Percentiles rank a stretch among this genome's conserved stretches.
Evolutionary conservation across 2,797 vertebrate species (phyloP).

Genomic region (Gallirallus australis): DNA sequence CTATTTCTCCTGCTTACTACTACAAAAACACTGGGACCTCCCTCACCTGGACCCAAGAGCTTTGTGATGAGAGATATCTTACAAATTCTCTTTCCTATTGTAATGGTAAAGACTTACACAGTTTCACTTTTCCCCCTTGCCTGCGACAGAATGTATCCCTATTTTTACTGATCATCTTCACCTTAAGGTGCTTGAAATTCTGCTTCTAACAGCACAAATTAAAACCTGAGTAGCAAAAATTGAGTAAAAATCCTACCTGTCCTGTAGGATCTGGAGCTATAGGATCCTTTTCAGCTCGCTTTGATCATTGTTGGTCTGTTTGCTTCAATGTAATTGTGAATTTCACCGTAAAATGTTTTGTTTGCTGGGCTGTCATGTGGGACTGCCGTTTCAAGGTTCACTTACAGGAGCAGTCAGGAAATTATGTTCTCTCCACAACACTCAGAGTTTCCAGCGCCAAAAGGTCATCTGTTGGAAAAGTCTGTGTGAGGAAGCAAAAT

Average conservation of each 20-base stretch:
- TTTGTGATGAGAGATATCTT: not conserved
- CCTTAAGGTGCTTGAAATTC: not conserved
- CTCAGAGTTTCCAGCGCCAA: constrained; percentile 13
- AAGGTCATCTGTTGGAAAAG: constrained; percentile 36
- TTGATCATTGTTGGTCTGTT: not conserved
- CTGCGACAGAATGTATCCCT: not conserved
- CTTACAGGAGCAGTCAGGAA: not conserved
- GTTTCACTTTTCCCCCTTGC: not conserved
- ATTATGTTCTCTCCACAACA: not conserved
- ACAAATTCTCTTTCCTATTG: not conserved
- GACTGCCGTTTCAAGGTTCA: not conserved
- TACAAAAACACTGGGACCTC: not conserved
- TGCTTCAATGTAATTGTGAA: not conserved
- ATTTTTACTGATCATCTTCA: not conserved
- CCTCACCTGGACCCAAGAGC: not conserved
- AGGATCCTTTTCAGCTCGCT: not conserved
- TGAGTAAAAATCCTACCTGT: not conserved
- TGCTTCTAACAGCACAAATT: not conserved
- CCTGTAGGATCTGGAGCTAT: not conserved
- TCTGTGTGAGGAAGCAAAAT: not conserved
- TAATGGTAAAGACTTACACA: not conserved
- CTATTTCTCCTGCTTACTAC: not conserved
- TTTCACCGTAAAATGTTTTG: too few species aligned
- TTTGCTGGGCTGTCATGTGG: not conserved
- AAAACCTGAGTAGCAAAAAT: not conserved